Evolutionary conservation across 2,888 invertebrate genomes (phyloP).

Genomic region (Diarsia brunnea): DNA sequence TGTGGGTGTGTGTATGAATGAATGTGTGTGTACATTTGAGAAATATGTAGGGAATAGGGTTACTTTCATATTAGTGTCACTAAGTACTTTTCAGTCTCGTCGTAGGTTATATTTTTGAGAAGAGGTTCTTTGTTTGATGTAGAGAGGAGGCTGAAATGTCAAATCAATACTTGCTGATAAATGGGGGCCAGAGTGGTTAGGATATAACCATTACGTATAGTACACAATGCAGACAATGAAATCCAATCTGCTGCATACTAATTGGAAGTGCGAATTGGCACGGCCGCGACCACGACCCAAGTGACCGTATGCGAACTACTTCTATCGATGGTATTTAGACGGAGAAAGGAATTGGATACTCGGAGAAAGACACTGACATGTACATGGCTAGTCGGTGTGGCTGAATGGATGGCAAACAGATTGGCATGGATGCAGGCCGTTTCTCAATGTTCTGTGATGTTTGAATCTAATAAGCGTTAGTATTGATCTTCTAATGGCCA

Average conservation of each 20-base stretch:
- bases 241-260: too few species aligned
- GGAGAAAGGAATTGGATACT: not conserved
- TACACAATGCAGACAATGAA: not conserved
- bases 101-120: too few species aligned
- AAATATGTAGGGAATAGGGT: too few species aligned
- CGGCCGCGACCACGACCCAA: not conserved
- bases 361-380: not conserved
- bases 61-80: too few species aligned
- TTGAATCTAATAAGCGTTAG: too few species aligned
- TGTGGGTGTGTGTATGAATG: too few species aligned
- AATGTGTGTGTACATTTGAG: too few species aligned
- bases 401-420: not conserved
- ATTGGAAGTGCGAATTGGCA: not conserved
- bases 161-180: not conserved
- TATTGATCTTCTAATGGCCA: too few species aligned
- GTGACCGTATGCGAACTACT: not conserved
- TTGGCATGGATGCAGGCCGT: not conserved
- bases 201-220: not conserved
- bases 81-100: too few species aligned
- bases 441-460: not conserved
- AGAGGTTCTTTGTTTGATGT: not conserved
- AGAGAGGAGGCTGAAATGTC: not conserved
- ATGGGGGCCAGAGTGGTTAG: too few species aligned
- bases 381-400: too few species aligned
- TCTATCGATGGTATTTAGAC: not conserved